Conservation (phyloP, 1,140 invertebrate genomes). For the Danaus melanippus region DNA sequence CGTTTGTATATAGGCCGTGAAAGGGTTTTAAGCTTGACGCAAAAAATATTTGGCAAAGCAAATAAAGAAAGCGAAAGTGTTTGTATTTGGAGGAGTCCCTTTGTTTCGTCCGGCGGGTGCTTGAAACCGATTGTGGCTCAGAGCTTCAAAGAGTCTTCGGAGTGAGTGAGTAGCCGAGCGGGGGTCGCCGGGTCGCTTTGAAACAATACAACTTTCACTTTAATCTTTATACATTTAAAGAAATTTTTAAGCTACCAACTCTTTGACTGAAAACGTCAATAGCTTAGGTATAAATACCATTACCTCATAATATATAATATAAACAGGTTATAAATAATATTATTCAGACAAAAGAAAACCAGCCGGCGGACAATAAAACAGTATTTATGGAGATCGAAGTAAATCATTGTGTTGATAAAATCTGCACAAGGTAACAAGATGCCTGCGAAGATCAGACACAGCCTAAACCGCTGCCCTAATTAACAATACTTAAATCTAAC, state of each 20-base stretch:
- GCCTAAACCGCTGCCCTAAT: slow-evolving; percentile 29
- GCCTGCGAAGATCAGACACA: slow-evolving; percentile 4
- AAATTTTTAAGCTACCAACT: background rate
- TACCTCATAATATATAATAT: no score
- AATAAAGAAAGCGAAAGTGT: slow-evolving; percentile 54
- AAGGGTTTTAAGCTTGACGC: slow-evolving; percentile 27
- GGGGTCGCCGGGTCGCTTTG: slow-evolving; percentile 22
- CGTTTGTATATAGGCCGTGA: slow-evolving; percentile 13
- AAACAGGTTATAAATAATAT: no score
- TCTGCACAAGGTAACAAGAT: slow-evolving; percentile 15
- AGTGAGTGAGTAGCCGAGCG: slow-evolving; percentile 25
- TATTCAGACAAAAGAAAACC: no score
- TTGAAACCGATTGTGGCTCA: slow-evolving; percentile 64
- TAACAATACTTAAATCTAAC: slow-evolving; percentile 35
- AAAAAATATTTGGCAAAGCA: slow-evolving; percentile 25
- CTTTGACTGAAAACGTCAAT: no score
- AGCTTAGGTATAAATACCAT: no score
- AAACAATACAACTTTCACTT: slow-evolving; percentile 56
- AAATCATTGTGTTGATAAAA: slow-evolving; percentile 11
- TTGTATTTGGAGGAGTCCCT: slow-evolving; percentile 42
- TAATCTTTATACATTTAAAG: slow-evolving; percentile 13
- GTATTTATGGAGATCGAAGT: no score
- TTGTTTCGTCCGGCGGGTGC: slow-evolving; percentile 48
- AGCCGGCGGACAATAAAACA: no score
- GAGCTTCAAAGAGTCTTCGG: slow-evolving; percentile 59